phyloP scores from a whole-genome alignment of 1,140 invertebrate genomes.

The Gonatopus flavifemur region DNA sequence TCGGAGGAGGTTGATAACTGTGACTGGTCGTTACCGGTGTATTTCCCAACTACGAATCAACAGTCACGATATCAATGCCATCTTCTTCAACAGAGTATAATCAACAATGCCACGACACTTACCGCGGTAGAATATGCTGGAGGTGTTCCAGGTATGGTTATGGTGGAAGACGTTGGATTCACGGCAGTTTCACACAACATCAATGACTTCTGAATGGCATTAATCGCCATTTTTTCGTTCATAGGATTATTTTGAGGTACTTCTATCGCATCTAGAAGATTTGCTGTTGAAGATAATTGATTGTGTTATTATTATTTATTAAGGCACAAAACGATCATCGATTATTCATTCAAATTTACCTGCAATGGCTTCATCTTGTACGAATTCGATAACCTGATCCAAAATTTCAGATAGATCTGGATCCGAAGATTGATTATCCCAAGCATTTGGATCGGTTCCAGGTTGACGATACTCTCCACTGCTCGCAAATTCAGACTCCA shows the following conservation, averaged over 20 bases:
- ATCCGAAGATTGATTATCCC: conserved; percentile 64
- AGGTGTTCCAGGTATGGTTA: conserved; percentile 62
- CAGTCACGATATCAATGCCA: neutral
- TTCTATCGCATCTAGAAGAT: conserved; percentile 56
- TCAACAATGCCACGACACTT: conserved; percentile 35
- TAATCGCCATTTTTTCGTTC: conserved; percentile 82
- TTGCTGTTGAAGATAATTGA: conserved; percentile 53
- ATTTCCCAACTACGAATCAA: conserved; percentile 43
- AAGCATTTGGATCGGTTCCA: conserved; percentile 41
- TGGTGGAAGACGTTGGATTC: conserved; percentile 67
- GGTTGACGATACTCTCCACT: conserved; percentile 46
- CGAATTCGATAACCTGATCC: conserved; percentile 81
- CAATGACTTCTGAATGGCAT: conserved; percentile 85
- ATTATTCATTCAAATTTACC: conserved; percentile 48
- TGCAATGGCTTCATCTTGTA: conserved; percentile 62
- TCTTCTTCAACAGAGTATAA: neutral
- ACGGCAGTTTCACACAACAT: conserved; percentile 79
- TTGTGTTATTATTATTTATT: too few species aligned
- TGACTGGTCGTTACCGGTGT: conserved; percentile 52
- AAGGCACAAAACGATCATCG: too few species aligned
- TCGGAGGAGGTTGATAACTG: conserved; percentile 57
- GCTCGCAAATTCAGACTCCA: conserved; percentile 49
- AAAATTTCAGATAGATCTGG: conserved; percentile 77
- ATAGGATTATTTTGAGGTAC: conserved; percentile 56
- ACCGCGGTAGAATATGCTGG: conserved; percentile 69